Conservation (phyloP, 2,113 vertebrate genomes). For the Tringa solitaria region DNA sequence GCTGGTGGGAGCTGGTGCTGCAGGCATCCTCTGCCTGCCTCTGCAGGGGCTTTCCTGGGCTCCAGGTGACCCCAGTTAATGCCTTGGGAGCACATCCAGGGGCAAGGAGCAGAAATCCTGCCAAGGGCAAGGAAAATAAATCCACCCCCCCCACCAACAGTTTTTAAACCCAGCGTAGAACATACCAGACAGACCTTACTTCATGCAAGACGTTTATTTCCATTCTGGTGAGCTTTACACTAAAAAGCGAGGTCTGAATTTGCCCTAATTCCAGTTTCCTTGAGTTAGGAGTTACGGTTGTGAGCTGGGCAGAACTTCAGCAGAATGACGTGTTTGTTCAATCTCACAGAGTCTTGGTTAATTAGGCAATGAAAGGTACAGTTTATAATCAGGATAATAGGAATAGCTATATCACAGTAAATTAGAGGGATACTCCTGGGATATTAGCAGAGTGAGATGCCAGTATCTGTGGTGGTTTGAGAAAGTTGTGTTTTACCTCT, state of each 20-base stretch:
- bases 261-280: not conserved
- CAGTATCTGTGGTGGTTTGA: not conserved
- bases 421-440: not conserved
- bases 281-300: not conserved
- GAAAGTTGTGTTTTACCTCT: not conserved
- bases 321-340: not conserved
- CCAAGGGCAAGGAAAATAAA: not conserved
- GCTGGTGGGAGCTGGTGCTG: fast-evolving
- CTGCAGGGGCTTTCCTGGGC: not conserved
- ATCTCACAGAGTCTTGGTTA: not conserved
- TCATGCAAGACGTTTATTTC: not conserved
- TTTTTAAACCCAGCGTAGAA: not conserved
- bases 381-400: not conserved
- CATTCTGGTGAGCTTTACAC: not conserved
- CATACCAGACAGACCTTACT: not conserved
- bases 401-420: not conserved
- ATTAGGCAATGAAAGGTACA: not conserved
- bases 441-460: not conserved
- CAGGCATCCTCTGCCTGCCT: not conserved
- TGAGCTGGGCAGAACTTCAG: not conserved
- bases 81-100: not conserved
- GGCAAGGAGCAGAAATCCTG: not conserved
- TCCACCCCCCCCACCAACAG: too few species aligned
- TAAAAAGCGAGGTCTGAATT: not conserved
- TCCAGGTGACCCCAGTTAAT: not conserved